These are phyloP conservation scores for Rhadina sibilatrix DNA, from an alignment of 2,113 vertebrate genomes.

Conservation along the genomic window DNA sequence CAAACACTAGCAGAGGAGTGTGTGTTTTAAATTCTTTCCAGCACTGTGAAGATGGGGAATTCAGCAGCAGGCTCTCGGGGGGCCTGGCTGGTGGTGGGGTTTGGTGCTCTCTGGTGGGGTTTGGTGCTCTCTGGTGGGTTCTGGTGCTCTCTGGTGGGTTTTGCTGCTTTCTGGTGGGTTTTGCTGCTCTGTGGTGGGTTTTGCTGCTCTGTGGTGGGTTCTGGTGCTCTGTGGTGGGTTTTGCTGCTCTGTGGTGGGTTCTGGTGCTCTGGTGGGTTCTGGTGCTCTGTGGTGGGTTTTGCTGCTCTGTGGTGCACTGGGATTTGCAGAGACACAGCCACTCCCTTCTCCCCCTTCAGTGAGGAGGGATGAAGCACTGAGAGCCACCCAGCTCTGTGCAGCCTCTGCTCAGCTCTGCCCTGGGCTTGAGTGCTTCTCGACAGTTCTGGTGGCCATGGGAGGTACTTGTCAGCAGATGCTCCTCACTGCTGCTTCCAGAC, in stretches of 20 bases:
- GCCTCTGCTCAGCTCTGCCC: neutral
- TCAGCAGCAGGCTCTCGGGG: neutral
- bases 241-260: neutral
- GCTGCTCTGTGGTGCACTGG: neutral
- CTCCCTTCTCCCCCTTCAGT: neutral
- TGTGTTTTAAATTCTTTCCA: neutral
- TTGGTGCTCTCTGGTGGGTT: too few species aligned
- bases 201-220: too few species aligned
- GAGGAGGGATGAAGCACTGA: neutral
- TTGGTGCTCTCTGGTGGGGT: neutral
- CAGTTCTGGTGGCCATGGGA: neutral
- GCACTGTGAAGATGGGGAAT: neutral
- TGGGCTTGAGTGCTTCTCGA: accelerated
- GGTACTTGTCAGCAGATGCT: neutral
- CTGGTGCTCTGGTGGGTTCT: neutral
- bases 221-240: too few species aligned
- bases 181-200: too few species aligned
- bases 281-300: too few species aligned
- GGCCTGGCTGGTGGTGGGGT: neutral
- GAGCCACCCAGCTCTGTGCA: neutral
- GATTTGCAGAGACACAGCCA: neutral
- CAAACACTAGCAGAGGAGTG: neutral
- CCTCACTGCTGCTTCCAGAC: neutral
- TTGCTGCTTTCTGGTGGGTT: too few species aligned
- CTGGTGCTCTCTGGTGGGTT: too few species aligned